Conservation (phyloP, 2,113 vertebrate species). For the Hemicordylus capensis region DNA sequence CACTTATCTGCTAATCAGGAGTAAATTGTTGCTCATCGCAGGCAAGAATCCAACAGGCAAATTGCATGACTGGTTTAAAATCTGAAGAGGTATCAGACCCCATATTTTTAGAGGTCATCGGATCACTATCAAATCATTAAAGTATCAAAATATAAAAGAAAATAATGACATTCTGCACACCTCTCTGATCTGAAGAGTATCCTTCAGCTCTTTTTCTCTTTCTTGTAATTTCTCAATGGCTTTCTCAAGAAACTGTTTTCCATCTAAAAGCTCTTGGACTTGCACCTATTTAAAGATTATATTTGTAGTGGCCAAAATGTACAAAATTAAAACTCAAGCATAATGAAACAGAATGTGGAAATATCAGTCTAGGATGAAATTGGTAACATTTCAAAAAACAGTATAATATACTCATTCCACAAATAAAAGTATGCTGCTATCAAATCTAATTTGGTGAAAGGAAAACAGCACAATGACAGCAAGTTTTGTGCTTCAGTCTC, state of each 20-base stretch:
- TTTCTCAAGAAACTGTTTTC: slow-evolving; percentile 74
- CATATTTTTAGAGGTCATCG: no score
- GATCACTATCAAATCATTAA: no score
- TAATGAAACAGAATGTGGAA: neutral
- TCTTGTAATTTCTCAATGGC: slow-evolving; percentile 73
- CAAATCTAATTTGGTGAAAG: neutral
- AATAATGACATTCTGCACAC: slow-evolving; percentile 59
- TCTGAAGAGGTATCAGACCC: neutral
- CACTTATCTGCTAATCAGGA: neutral
- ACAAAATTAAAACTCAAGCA: slow-evolving; percentile 4
- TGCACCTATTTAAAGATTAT: slow-evolving; percentile 72
- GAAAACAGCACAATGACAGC: neutral
- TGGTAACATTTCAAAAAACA: neutral
- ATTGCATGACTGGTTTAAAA: neutral
- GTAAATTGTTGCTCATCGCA: neutral
- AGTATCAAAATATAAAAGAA: neutral
- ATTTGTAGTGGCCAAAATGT: slow-evolving; percentile 27
- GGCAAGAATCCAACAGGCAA: neutral
- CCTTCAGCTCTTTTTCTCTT: slow-evolving; percentile 70
- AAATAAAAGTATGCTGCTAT: neutral
- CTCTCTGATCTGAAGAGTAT: slow-evolving; percentile 71
- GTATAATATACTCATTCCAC: neutral
- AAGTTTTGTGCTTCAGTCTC: neutral
- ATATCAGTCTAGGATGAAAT: neutral
- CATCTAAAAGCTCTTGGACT: slow-evolving; percentile 64